Conservation (phyloP, 2,797 vertebrate species). For the Momotus momota region DNA sequence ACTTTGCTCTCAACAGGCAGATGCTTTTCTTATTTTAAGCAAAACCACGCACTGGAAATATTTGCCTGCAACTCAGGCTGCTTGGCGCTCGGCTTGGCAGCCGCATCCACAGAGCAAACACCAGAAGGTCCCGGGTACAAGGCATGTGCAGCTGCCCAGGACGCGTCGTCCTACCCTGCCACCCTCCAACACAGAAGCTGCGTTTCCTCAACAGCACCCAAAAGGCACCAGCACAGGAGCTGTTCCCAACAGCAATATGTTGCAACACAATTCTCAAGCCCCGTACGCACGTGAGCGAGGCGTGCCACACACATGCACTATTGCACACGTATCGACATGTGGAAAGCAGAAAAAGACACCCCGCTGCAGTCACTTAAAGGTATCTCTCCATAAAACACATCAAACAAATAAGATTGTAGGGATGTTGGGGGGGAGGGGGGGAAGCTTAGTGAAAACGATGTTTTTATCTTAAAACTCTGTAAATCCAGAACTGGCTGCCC, state of each 20-base stretch:
- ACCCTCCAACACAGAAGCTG: background rate
- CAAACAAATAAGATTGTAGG: background rate
- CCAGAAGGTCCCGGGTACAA: background rate
- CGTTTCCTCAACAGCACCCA: background rate
- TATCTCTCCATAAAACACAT: background rate
- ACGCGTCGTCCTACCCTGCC: fast-evolving
- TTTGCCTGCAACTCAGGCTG: background rate
- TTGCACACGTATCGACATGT: fast-evolving
- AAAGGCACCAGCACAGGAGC: background rate
- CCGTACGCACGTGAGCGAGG: background rate
- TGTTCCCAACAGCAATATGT: fast-evolving
- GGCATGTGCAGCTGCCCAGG: fast-evolving
- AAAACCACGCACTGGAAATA: background rate
- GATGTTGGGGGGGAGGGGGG: background rate
- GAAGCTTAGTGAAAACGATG: conserved; percentile 32
- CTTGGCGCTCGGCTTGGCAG: background rate
- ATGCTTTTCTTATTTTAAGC: background rate
- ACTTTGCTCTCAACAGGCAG: background rate
- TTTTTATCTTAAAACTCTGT: conserved; percentile 83
- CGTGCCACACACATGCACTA: fast-evolving
- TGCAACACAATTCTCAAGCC: fast-evolving
- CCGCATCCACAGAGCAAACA: background rate
- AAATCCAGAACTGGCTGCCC: conserved; percentile 77
- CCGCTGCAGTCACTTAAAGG: background rate
- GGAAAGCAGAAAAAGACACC: background rate